Evolutionary conservation across 2,888 invertebrate genomes (phyloP).

Genomic region (Drosophila mimica): DNA sequence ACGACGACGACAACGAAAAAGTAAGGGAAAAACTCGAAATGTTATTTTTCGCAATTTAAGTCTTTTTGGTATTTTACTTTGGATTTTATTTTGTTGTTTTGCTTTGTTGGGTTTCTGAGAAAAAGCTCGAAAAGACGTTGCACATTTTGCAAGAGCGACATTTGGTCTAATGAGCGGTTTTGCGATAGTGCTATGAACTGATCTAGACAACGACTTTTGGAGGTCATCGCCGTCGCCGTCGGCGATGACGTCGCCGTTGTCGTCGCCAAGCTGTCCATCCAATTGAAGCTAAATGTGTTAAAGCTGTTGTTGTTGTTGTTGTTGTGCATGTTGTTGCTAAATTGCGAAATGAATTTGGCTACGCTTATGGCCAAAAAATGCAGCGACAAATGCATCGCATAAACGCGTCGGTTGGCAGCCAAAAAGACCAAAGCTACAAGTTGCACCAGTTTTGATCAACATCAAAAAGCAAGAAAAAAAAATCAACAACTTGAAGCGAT

Average conservation of each 20-base stretch:
- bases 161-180: slow-evolving; percentile 76
- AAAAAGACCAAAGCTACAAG: slow-evolving; percentile 53
- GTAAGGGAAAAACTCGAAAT: slow-evolving; percentile 55
- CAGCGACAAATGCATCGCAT: slow-evolving; percentile 62
- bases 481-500: slow-evolving; percentile 42
- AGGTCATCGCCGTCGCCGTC: slow-evolving; percentile 66
- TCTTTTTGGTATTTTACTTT: slow-evolving; percentile 31
- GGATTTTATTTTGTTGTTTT: slow-evolving; percentile 15
- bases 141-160: slow-evolving; percentile 66
- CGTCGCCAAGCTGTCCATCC: slow-evolving; percentile 72
- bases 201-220: slow-evolving; percentile 69
- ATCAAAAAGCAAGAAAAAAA: slow-evolving; percentile 16
- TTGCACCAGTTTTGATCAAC: slow-evolving; percentile 67
- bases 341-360: slow-evolving; percentile 73
- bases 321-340: slow-evolving; percentile 46
- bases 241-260: slow-evolving; percentile 50
- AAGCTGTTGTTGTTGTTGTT: slow-evolving; percentile 27
- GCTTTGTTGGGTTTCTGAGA: slow-evolving; percentile 49
- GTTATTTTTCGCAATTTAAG: slow-evolving; percentile 66
- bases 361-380: slow-evolving; percentile 68
- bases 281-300: slow-evolving; percentile 66
- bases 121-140: slow-evolving; percentile 70
- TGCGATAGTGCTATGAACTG: slow-evolving; percentile 34
- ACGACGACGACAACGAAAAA: slow-evolving; percentile 40
- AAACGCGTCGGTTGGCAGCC: slow-evolving; percentile 51